A percentile compares a stretch with the other conserved stretches of the same genome.
Evolutionary conservation across 2,797 vertebrate genomes (phyloP).

Genomic region (Platyrinchus mystaceus): DNA sequence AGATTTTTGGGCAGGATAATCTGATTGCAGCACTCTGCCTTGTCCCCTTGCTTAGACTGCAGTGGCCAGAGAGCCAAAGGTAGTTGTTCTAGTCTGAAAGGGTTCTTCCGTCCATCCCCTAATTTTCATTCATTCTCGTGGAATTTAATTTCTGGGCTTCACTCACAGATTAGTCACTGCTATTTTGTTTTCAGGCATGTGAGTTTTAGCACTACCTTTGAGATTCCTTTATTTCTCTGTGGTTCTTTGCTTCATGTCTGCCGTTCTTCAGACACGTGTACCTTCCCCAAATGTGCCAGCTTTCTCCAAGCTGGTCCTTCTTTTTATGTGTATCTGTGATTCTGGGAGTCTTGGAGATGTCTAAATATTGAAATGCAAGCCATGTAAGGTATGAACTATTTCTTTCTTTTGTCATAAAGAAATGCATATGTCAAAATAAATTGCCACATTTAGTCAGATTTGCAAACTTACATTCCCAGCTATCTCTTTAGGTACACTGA

Average conservation of each 20-base stretch:
- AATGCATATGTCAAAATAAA: background rate
- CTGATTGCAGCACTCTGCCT: background rate
- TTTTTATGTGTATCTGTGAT: background rate
- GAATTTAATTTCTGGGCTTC: background rate
- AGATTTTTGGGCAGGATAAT: background rate
- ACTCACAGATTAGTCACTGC: background rate
- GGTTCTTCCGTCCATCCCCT: background rate
- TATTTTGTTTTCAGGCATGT: background rate
- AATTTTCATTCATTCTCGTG: background rate
- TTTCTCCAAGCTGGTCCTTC: background rate
- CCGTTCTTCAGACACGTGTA: background rate
- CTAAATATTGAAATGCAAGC: background rate
- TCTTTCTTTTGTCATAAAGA: background rate
- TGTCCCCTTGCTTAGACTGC: background rate
- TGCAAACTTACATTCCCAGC: background rate
- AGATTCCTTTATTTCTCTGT: background rate
- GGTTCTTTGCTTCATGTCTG: background rate
- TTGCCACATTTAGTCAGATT: background rate
- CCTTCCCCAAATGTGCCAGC: background rate
- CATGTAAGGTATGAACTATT: background rate
- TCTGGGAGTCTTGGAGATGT: background rate
- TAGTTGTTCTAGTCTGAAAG: background rate
- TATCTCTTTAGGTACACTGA: background rate
- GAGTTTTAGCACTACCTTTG: background rate
- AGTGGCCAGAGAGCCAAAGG: background rate